Evolutionary conservation across 2,888 invertebrate genomes (phyloP).

Genomic region (Volucella zonaria): DNA sequence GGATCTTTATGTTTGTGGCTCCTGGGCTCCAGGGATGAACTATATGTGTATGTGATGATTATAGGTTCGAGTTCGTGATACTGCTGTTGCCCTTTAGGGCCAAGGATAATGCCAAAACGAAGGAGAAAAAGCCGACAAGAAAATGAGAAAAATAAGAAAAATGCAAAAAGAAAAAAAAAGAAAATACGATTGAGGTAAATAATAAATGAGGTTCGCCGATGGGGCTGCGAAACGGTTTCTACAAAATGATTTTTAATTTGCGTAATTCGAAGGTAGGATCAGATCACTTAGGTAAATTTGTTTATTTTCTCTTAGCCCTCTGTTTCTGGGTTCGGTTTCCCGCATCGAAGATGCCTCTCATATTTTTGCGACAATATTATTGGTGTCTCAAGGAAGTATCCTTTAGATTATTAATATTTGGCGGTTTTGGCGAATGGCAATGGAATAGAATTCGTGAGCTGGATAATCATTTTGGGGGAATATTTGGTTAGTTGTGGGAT

Average conservation of each 20-base stretch:
- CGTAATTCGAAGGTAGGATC: conserved; percentile 60
- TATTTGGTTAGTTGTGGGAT: neutral
- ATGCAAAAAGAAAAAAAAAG: conserved; percentile 3
- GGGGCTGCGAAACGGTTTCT: conserved; percentile 4
- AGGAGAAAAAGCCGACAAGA: neutral
- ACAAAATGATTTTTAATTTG: conserved; percentile 68
- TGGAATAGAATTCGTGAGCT: neutral
- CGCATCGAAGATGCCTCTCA: neutral
- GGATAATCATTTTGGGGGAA: neutral
- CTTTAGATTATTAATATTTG: conserved; percentile 1
- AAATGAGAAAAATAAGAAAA: conserved; percentile 16
- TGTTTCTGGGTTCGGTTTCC: neutral
- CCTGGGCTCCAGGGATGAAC: conserved; percentile 46
- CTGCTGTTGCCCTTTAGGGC: conserved; percentile 32
- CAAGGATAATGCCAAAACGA: neutral
- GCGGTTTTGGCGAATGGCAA: neutral
- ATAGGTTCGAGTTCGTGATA: conserved; percentile 62
- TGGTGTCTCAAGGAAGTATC: neutral
- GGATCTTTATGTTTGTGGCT: conserved; percentile 60
- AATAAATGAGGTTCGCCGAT: conserved; percentile 66
- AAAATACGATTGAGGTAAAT: conserved; percentile 70
- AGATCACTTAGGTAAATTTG: conserved; percentile 60
- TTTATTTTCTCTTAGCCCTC: conserved; percentile 24
- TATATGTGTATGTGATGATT: conserved; percentile 48
- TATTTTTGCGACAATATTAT: conserved; percentile 19